These are phyloP conservation scores for Papilio dardanus DNA, from an alignment of 1,140 invertebrate genomes.

Conservation along the genomic window DNA sequence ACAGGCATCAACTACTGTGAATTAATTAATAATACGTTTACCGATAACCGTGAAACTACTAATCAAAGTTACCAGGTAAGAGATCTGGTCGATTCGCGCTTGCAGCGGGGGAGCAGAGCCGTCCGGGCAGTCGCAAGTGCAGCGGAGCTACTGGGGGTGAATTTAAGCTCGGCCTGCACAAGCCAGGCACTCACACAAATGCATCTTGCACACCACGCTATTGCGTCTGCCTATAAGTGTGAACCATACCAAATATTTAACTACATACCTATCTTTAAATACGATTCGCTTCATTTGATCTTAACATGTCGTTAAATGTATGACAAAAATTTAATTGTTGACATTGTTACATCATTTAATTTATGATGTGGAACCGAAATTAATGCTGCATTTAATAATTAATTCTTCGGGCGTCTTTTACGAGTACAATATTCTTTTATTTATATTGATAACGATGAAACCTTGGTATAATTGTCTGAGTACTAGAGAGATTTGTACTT, in stretches of 20 bases:
- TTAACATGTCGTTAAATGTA: neutral
- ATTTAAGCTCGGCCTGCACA: slow-evolving; percentile 2
- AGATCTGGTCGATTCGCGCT: slow-evolving; percentile 4
- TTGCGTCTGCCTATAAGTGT: slow-evolving; percentile 3
- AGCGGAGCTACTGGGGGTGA: slow-evolving; percentile 3
- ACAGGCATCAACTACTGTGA: neutral
- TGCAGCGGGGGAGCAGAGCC: neutral
- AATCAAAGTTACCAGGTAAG: neutral
- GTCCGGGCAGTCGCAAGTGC: slow-evolving; percentile 11
- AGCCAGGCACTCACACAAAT: neutral
- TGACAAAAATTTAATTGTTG: neutral
- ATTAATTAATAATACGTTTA: neutral
- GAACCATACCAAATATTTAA: neutral
- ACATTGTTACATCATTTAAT: too few relatives aligned
- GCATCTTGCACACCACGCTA: neutral
- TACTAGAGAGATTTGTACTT: too few relatives aligned
- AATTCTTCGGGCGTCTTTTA: too few relatives aligned
- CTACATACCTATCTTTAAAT: neutral
- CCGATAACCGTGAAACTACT: neutral
- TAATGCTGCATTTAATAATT: too few relatives aligned
- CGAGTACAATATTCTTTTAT: too few relatives aligned
- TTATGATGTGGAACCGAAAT: too few relatives aligned
- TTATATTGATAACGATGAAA: too few relatives aligned
- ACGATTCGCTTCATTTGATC: neutral
- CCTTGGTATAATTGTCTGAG: too few relatives aligned